These are phyloP conservation scores for Drosophila neotestacea DNA, from an alignment of 2,888 invertebrate species.

Conservation along the genomic window DNA sequence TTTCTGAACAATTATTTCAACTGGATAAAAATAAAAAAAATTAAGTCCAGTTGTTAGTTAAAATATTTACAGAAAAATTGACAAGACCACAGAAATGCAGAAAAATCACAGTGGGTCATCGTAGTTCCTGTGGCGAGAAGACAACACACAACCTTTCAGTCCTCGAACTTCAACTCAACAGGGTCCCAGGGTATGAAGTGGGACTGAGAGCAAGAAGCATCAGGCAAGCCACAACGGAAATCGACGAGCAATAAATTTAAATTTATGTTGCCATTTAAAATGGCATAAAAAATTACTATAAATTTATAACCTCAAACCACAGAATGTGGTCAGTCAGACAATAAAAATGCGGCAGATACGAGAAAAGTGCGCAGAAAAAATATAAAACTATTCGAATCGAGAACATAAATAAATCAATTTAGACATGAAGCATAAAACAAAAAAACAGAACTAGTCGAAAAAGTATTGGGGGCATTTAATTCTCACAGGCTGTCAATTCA, in stretches of 20 bases:
- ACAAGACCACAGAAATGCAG: conserved; percentile 38
- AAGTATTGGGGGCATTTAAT: conserved; percentile 63
- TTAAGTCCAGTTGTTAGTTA: conserved; percentile 2
- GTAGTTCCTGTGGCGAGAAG: conserved; percentile 21
- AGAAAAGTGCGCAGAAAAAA: conserved; percentile 18
- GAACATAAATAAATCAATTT: conserved; percentile 72
- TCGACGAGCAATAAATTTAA: conserved; percentile 76
- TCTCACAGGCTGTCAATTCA: conserved; percentile 71
- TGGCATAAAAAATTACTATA: conserved; percentile 70
- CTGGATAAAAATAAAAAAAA: background rate
- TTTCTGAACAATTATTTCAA: too few species aligned
- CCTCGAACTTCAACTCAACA: conserved; percentile 10
- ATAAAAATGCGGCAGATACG: conserved; percentile 59
- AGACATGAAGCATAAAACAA: conserved; percentile 59
- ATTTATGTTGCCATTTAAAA: conserved; percentile 76
- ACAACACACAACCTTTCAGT: conserved; percentile 10
- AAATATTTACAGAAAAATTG: conserved; percentile 6
- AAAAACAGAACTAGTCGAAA: conserved; percentile 35
- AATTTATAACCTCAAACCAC: conserved; percentile 74
- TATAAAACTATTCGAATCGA: conserved; percentile 16
- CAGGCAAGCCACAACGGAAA: conserved; percentile 55
- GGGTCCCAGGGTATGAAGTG: background rate
- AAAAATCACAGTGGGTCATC: conserved; percentile 34
- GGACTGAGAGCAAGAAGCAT: conserved; percentile 12
- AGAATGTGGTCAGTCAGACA: conserved; percentile 71